phyloP scores from a whole-genome alignment of 1,140 invertebrate species.

The Idris sp. region DNA sequence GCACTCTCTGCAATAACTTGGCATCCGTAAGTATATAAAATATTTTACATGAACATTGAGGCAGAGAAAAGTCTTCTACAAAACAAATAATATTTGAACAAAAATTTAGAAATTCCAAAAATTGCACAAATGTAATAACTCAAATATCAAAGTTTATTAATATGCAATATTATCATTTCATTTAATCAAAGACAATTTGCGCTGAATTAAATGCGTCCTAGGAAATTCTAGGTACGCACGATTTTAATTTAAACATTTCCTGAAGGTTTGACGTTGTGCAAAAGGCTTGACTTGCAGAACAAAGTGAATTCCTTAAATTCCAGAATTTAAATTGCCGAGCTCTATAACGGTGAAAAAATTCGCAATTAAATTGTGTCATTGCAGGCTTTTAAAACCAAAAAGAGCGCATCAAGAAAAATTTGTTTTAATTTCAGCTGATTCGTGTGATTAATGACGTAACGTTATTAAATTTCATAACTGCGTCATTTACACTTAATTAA shows the following conservation, averaged over 20 bases:
- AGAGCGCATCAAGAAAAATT: not conserved
- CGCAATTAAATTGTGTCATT: constrained; percentile 46
- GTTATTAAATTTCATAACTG: constrained; percentile 1
- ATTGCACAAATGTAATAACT: too few relatives aligned
- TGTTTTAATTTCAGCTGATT: constrained; percentile 8
- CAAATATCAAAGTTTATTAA: too few relatives aligned
- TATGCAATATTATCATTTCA: too few relatives aligned
- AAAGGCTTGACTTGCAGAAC: constrained; percentile 31
- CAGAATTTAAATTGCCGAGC: constrained; percentile 39
- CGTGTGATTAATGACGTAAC: not conserved
- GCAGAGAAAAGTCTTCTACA: too few relatives aligned
- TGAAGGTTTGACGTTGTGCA: constrained; percentile 37
- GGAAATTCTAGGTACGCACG: constrained; percentile 4
- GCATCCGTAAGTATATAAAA: constrained; percentile 80
- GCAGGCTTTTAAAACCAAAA: not conserved
- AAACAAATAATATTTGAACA: too few relatives aligned
- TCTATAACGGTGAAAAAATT: constrained; percentile 42
- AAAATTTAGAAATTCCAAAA: too few relatives aligned
- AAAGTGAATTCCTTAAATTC: constrained; percentile 47
- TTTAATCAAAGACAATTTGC: too few relatives aligned
- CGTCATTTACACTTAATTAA: too few relatives aligned
- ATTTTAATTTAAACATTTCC: constrained; percentile 48
- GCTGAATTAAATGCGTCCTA: constrained; percentile 14
- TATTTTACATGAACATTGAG: constrained; percentile 29
- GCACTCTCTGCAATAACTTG: constrained; percentile 81